These are phyloP conservation scores for Theonella swinhoei DNA, from an alignment of 37 sponge, comb jelly and placozoan species.

Conservation along the genomic window DNA sequence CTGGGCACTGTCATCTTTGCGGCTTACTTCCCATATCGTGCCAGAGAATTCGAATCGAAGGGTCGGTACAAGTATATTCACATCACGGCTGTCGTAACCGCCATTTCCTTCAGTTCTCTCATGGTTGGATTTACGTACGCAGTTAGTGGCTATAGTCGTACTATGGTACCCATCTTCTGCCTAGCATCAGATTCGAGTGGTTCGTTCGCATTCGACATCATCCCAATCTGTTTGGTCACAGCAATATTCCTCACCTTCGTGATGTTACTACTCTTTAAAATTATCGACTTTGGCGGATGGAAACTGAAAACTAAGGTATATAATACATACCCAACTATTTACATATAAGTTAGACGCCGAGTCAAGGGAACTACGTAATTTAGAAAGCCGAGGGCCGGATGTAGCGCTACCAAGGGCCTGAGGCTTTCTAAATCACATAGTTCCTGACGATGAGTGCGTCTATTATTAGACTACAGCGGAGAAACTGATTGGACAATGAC, in stretches of 20 bases:
- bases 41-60: background rate
- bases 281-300: background rate
- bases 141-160: background rate
- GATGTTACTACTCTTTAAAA: background rate
- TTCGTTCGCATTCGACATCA: background rate
- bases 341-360: too few relatives aligned
- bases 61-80: background rate
- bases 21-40: background rate
- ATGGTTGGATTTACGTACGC: background rate
- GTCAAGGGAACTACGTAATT: too few relatives aligned
- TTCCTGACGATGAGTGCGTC: too few relatives aligned
- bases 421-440: too few relatives aligned
- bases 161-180: background rate
- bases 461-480: too few relatives aligned
- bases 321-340: too few relatives aligned
- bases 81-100: background rate
- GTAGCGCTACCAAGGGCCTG: too few relatives aligned
- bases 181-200: background rate
- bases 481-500: too few relatives aligned
- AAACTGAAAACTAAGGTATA: too few relatives aligned
- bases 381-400: too few relatives aligned
- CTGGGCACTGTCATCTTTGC: background rate
- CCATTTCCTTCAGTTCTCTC: background rate
- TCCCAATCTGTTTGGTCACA: background rate
- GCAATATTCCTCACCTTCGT: background rate